Conservation (phyloP, 2,797 vertebrate species). For the Parauchenoglanis punctatus region DNA sequence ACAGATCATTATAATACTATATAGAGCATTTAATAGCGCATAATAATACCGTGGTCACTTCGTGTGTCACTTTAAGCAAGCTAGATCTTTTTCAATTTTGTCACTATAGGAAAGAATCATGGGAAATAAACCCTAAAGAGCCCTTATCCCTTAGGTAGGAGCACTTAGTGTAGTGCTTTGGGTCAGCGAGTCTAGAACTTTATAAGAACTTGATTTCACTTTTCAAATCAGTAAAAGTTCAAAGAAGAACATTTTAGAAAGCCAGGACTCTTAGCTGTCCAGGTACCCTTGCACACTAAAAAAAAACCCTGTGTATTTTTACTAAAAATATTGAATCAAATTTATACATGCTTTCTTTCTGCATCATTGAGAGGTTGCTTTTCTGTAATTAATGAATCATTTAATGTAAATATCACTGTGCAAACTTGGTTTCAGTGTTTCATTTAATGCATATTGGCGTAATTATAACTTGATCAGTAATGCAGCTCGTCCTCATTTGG, state of each 20-base stretch:
- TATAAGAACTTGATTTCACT: not conserved
- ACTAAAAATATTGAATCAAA: not conserved
- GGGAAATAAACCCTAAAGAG: not conserved
- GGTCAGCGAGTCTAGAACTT: not conserved
- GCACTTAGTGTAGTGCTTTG: not conserved
- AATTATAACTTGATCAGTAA: not conserved
- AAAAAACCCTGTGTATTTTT: not conserved
- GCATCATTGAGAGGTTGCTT: not conserved
- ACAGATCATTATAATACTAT: not conserved
- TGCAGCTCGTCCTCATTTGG: not conserved
- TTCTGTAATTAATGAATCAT: not conserved
- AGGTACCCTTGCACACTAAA: not conserved
- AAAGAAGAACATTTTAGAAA: not conserved
- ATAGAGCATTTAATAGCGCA: not conserved
- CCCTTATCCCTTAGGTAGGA: not conserved
- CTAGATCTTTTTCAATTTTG: not conserved
- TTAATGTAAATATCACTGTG: not conserved
- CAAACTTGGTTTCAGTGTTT: not conserved
- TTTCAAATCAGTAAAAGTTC: no score
- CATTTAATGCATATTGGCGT: not conserved
- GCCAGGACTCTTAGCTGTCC: not conserved
- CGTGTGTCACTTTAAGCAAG: not conserved
- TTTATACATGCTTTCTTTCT: not conserved
- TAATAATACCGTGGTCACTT: not conserved
- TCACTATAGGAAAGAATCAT: not conserved